These are phyloP conservation scores for Gorsachius magnificus DNA, from an alignment of 2,797 vertebrate genomes.

Conservation along the genomic window DNA sequence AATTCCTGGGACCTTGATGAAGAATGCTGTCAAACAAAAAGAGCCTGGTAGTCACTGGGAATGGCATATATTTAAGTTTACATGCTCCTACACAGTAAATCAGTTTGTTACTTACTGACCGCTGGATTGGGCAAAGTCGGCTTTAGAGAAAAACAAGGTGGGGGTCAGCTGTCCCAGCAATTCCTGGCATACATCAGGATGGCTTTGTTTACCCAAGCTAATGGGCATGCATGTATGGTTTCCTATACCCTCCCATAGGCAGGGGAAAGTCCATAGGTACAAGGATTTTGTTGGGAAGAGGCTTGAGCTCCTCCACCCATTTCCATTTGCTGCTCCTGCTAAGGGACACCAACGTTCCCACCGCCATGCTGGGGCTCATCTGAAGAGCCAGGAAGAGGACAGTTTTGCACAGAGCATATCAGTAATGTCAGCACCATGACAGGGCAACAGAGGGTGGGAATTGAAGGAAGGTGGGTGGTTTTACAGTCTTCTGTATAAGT, in stretches of 20 bases:
- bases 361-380: background rate
- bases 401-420: background rate
- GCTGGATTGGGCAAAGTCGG: background rate
- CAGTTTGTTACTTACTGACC: background rate
- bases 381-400: background rate
- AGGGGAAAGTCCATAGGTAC: background rate
- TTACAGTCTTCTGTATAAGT: background rate
- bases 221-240: rapidly evolving
- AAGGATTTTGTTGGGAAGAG: background rate
- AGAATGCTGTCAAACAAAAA: background rate
- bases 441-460: background rate
- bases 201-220: background rate
- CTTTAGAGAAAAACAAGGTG: background rate
- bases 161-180: background rate
- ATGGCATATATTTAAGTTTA: background rate
- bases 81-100: background rate
- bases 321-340: background rate
- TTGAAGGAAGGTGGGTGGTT: background rate
- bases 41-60: background rate
- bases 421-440: background rate
- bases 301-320: background rate
- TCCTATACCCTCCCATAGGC: background rate
- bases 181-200: background rate
- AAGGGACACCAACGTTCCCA: background rate
- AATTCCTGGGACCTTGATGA: background rate